Evolutionary conservation across 2,888 invertebrate species (phyloP).

Genomic region (Ashinkailepas kermadecensis): DNA sequence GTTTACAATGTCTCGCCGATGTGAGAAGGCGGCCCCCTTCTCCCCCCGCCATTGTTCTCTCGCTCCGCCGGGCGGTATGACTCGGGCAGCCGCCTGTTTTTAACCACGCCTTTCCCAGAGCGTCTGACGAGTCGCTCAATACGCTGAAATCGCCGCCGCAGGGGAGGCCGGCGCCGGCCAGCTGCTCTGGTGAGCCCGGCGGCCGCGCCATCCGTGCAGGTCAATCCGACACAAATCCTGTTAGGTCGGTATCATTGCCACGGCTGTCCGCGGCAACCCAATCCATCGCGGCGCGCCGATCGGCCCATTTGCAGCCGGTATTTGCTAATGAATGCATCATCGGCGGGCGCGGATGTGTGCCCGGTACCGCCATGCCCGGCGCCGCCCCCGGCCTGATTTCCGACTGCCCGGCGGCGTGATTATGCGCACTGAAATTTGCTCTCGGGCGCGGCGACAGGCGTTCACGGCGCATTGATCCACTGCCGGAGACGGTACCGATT

Average conservation of each 20-base stretch:
- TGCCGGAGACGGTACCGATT: neutral
- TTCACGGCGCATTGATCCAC: neutral
- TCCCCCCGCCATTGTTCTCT: too few species aligned
- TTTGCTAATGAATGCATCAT: slow-evolving; percentile 15
- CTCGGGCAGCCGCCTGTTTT: neutral
- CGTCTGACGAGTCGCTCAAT: slow-evolving; percentile 5
- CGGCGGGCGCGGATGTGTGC: neutral
- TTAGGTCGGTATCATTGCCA: neutral
- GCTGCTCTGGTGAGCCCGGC: neutral
- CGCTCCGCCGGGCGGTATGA: neutral
- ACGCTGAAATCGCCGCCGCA: neutral
- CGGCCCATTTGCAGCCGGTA: slow-evolving; percentile 7
- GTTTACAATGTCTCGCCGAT: too few species aligned
- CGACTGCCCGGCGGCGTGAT: neutral
- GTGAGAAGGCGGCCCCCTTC: too few species aligned
- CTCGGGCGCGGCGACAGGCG: neutral
- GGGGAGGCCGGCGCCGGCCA: neutral
- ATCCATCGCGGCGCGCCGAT: slow-evolving; percentile 12
- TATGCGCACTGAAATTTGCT: neutral
- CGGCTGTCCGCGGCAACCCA: neutral
- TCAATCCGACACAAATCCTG: slow-evolving; percentile 11
- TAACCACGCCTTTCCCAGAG: slow-evolving; percentile 5
- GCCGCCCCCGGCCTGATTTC: neutral
- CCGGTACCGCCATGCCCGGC: neutral
- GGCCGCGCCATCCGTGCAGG: neutral